These are phyloP conservation scores for Tipula unca DNA, from an alignment of 2,888 invertebrate species.

Conservation along the genomic window DNA sequence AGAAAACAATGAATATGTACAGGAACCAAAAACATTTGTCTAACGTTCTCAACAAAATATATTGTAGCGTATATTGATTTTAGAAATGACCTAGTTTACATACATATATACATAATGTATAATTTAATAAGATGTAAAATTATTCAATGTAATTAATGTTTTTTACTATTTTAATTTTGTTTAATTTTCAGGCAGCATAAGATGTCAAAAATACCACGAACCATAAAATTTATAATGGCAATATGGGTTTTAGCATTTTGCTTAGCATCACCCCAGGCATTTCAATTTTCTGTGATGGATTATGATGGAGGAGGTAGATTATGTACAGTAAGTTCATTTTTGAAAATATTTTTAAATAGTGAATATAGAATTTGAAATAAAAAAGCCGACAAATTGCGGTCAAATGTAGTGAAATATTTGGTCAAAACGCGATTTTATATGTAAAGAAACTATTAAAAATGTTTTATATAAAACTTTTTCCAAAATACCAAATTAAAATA, in stretches of 20 bases:
- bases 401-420: no score
- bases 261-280: conserved; percentile 64
- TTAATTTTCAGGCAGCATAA: conserved; percentile 50
- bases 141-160: not conserved
- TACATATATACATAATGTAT: not conserved
- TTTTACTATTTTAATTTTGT: not conserved
- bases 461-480: no score
- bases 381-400: no score
- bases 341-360: no score
- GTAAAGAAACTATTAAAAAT: no score
- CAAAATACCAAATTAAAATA: no score
- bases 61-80: not conserved
- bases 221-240: conserved; percentile 66
- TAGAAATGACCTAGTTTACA: not conserved
- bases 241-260: conserved; percentile 73
- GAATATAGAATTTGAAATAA: no score
- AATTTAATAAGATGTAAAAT: not conserved
- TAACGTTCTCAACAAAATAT: no score
- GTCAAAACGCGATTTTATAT: no score
- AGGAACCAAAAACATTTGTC: no score
- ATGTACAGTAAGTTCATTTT: conserved; percentile 36
- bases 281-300: conserved; percentile 39
- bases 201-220: conserved; percentile 79
- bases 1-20: no score
- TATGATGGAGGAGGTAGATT: conserved; percentile 34